These are phyloP conservation scores for Aurelia sp. DNA, from an alignment of 30 jellyfish, hydroid and myxozoan genomes.

Conservation along the genomic window DNA sequence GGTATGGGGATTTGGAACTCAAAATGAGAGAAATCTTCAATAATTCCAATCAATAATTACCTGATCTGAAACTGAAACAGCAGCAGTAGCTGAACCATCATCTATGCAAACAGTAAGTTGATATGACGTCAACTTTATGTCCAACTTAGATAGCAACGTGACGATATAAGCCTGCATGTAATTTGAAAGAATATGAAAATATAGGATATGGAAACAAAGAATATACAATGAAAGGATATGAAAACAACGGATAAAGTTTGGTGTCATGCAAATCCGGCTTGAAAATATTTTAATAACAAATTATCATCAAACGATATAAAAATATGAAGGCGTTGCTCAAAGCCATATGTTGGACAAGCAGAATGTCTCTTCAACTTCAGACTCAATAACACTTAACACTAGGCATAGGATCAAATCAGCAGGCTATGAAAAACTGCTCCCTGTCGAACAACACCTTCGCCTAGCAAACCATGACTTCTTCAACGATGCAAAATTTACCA, in stretches of 20 bases:
- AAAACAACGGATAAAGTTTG: not conserved
- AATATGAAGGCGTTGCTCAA: no score
- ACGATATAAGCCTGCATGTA: slow-evolving; percentile 55
- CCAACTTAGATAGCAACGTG: slow-evolving; percentile 63
- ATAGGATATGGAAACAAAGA: not conserved
- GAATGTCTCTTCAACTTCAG: no score
- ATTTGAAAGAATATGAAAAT: not conserved
- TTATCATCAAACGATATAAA: no score
- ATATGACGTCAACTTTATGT: slow-evolving; percentile 31
- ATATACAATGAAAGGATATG: not conserved
- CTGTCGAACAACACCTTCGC: no score
- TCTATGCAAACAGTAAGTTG: slow-evolving; percentile 61
- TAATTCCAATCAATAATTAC: not conserved
- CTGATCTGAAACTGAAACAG: slow-evolving; percentile 18
- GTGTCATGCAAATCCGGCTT: no score
- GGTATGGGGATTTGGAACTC: not conserved
- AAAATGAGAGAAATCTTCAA: not conserved
- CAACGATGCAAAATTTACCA: no score
- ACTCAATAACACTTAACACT: no score
- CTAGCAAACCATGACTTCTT: no score
- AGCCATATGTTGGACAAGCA: no score
- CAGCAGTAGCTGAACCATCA: slow-evolving; percentile 57
- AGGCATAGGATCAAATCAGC: no score
- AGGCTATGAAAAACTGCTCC: no score
- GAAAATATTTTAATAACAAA: no score